Percentiles rank a stretch among this genome's conserved stretches.
Evolutionary conservation across 2,113 vertebrate species (phyloP).

Genomic region (Saguinus midas): DNA sequence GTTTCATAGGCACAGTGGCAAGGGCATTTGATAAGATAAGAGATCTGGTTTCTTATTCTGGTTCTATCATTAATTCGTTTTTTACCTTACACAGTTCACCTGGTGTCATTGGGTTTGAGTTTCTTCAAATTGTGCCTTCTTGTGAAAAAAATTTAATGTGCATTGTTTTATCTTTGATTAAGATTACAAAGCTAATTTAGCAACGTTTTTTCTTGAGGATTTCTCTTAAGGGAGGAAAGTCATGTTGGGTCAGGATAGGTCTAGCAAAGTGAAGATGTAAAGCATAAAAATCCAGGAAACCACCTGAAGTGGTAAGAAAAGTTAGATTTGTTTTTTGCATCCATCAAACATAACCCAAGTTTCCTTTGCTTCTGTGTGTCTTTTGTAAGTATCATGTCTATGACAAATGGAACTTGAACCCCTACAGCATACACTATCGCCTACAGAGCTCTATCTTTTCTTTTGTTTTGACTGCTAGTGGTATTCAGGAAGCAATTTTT

Average conservation of each 20-base stretch:
- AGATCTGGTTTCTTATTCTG: not conserved
- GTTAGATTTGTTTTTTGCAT: not conserved
- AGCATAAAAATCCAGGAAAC: not conserved
- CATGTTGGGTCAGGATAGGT: not conserved
- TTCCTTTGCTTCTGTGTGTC: not conserved
- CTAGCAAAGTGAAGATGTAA: not conserved
- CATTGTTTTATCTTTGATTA: not conserved
- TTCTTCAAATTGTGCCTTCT: constrained; percentile 6
- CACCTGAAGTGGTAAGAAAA: constrained; percentile 1
- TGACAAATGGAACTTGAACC: not conserved
- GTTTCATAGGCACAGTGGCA: not conserved
- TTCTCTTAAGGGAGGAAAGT: not conserved
- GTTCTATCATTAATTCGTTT: not conserved
- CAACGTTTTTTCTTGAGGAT: not conserved
- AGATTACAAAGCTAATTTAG: not conserved
- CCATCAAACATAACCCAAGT: not conserved
- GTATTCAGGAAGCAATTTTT: not conserved
- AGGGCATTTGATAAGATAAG: not conserved
- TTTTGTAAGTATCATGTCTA: not conserved
- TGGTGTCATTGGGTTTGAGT: not conserved
- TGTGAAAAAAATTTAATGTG: not conserved
- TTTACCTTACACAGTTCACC: not conserved
- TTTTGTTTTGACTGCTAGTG: not conserved
- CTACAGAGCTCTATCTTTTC: not conserved
- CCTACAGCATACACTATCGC: not conserved